Conservation (phyloP, 2,113 vertebrate species). For the Cryptotis parvus region DNA sequence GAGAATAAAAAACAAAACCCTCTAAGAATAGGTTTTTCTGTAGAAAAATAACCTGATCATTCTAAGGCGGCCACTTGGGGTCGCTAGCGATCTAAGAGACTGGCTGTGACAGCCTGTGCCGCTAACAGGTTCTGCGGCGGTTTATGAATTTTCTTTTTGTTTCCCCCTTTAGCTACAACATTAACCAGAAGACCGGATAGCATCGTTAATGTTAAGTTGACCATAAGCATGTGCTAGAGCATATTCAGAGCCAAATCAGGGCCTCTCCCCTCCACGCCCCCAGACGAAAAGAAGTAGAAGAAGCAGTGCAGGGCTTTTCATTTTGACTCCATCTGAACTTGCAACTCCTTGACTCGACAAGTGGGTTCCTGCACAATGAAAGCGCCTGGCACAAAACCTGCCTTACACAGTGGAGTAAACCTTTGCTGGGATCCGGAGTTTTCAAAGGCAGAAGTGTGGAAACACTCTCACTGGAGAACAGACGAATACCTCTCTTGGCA, state of each 20-base stretch:
- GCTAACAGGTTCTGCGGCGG: constrained; percentile 55
- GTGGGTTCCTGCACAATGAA: not conserved
- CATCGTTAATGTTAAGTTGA: constrained; percentile 22
- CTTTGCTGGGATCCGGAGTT: not conserved
- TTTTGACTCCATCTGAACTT: not conserved
- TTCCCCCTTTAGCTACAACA: constrained; percentile 65
- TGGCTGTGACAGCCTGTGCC: not conserved
- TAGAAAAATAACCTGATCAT: not conserved
- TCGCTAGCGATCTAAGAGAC: constrained; percentile 82
- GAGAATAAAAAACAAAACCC: not conserved
- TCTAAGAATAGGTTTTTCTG: not conserved
- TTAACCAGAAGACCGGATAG: constrained; percentile 28
- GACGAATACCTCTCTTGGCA: not conserved
- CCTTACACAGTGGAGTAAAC: not conserved
- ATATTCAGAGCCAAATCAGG: not conserved
- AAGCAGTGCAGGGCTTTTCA: not conserved
- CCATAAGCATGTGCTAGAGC: not conserved
- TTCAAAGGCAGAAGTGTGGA: not conserved
- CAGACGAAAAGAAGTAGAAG: not conserved
- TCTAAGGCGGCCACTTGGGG: constrained; percentile 81
- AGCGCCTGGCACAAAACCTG: not conserved
- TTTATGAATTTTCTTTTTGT: constrained; percentile 68
- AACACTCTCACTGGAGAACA: too few relatives aligned
- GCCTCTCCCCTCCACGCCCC: not conserved
- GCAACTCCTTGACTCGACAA: not conserved